These are phyloP conservation scores for Paelopatides confundens DNA, from an alignment of 53 echinoderm and acorn worm genomes.

Conservation along the genomic window DNA sequence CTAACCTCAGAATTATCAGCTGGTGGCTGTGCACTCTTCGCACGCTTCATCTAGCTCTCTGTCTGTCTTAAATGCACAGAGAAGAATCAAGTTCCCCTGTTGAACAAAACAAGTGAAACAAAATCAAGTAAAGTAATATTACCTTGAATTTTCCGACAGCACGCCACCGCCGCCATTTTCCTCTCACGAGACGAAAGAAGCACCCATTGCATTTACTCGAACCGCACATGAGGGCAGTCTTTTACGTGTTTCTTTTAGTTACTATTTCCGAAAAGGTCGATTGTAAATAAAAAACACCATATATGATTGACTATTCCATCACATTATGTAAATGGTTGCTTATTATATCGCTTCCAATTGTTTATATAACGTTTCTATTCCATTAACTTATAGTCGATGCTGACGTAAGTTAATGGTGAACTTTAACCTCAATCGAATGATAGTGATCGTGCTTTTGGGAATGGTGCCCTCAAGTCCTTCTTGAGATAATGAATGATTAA, in stretches of 20 bases:
- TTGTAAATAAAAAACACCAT: too few relatives aligned
- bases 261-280: too few relatives aligned
- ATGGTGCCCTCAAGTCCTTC: too few relatives aligned
- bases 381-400: too few relatives aligned
- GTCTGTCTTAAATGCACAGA: neutral
- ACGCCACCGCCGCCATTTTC: conserved; percentile 33
- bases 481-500: too few relatives aligned
- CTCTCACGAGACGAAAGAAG: neutral
- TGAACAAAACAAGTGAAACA: conserved; percentile 2
- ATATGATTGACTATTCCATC: too few relatives aligned
- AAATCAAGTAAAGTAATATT: neutral
- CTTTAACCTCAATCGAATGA: too few relatives aligned
- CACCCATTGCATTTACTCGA: neutral
- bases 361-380: too few relatives aligned
- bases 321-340: too few relatives aligned
- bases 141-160: conserved; percentile 22
- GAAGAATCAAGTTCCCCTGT: conserved; percentile 45
- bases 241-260: neutral
- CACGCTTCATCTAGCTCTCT: conserved; percentile 33
- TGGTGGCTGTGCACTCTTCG: conserved; percentile 24
- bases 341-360: too few relatives aligned
- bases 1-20: conserved; percentile 38
- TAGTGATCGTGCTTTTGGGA: too few relatives aligned
- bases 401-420: too few relatives aligned
- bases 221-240: conserved; percentile 30